Percentiles rank a stretch among this genome's conserved stretches.
Conservation (phyloP, 1,140 invertebrate genomes). For the Pseudomyrmex pallidus region DNA sequence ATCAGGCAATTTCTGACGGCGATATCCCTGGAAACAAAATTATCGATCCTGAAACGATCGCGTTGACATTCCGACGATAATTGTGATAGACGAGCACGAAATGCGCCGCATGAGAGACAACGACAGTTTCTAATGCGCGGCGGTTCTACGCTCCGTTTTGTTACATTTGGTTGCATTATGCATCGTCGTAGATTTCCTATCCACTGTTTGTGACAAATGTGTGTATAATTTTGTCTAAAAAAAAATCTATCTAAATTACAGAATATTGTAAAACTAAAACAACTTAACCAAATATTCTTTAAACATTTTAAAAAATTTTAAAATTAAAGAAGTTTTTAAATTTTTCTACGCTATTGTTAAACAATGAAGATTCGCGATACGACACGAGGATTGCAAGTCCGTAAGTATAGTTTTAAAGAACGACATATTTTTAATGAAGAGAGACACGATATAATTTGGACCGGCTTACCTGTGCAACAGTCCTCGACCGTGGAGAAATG, state of each 20-base stretch:
- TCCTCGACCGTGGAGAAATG: slow-evolving; percentile 95
- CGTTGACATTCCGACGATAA: slow-evolving; percentile 8
- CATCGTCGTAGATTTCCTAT: not conserved
- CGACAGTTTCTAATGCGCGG: not conserved
- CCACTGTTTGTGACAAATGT: no score
- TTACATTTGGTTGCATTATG: not conserved
- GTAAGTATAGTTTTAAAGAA: no score
- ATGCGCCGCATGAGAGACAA: not conserved
- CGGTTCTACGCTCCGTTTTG: not conserved
- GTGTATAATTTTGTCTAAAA: no score
- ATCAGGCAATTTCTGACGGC: slow-evolving; percentile 96
- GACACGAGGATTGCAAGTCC: no score
- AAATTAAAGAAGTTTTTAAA: no score
- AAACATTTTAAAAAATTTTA: no score
- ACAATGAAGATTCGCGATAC: no score
- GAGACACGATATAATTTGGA: not conserved
- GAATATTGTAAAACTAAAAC: no score
- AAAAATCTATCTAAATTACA: no score
- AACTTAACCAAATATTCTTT: no score
- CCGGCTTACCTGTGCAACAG: slow-evolving; percentile 90
- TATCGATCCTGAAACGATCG: slow-evolving; percentile 34
- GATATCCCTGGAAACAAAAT: slow-evolving; percentile 88
- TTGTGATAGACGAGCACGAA: not conserved
- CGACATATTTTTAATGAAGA: no score
- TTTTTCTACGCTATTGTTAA: no score